Percentiles rank a stretch among this genome's conserved stretches.
phyloP scores from a whole-genome alignment of 2,888 invertebrate genomes.

The Cerastis leucographa region DNA sequence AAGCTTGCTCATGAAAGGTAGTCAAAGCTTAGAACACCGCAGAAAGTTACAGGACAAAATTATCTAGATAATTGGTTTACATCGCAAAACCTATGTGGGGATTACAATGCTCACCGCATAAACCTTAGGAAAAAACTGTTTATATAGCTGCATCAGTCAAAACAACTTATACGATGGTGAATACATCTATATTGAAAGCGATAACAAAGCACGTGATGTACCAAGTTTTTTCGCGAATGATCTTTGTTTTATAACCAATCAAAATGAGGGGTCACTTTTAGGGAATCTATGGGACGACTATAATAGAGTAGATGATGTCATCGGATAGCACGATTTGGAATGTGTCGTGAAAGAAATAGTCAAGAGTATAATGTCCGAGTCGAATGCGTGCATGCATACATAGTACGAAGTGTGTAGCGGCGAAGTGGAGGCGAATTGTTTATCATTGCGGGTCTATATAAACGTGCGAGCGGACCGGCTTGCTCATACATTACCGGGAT shows the following conservation, averaged over 20 bases:
- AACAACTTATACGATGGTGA: slow-evolving; percentile 44
- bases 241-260: slow-evolving; percentile 6
- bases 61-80: not conserved
- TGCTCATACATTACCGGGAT: slow-evolving; percentile 68
- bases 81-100: not conserved
- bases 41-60: slow-evolving; percentile 9
- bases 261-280: not conserved
- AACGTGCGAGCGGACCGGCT: slow-evolving; percentile 64
- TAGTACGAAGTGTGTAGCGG: slow-evolving; percentile 31
- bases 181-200: slow-evolving; percentile 30
- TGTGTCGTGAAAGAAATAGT: slow-evolving; percentile 10
- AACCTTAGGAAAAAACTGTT: not conserved
- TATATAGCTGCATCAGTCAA: slow-evolving; percentile 15
- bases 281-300: not conserved
- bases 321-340: not conserved
- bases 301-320: not conserved
- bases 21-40: not conserved
- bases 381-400: slow-evolving; percentile 34
- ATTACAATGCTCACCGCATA: not conserved
- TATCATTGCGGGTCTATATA: slow-evolving; percentile 77
- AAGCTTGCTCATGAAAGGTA: not conserved
- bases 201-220: slow-evolving; percentile 57
- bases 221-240: slow-evolving; percentile 46
- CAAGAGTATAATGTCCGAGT: slow-evolving; percentile 4
- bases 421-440: slow-evolving; percentile 67